Conservation (phyloP, 2,113 vertebrate species). For the Cavia aperea region DNA sequence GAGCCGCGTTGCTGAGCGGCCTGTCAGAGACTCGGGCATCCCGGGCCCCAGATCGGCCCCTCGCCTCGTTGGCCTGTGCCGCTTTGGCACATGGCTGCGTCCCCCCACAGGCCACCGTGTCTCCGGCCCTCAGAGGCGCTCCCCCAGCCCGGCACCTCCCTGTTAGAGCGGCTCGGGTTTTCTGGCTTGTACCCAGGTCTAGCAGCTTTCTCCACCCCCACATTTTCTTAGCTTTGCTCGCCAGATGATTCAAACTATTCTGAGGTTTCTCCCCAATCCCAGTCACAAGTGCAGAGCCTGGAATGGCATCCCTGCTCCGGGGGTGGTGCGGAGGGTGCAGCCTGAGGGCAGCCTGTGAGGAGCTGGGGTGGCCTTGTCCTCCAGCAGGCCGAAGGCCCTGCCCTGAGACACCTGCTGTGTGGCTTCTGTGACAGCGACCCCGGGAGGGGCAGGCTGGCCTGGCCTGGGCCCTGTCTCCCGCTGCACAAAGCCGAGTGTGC, state of each 20-base stretch:
- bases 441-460: not conserved
- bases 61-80: not conserved
- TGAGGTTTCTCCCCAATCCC: not conserved
- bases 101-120: not conserved
- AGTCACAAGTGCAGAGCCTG: not conserved
- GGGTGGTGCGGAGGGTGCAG: too few species aligned
- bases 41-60: rapidly evolving
- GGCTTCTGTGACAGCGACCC: not conserved
- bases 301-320: rapidly evolving
- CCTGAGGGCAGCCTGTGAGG: not conserved
- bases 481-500: too few species aligned
- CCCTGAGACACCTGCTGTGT: rapidly evolving
- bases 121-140: rapidly evolving
- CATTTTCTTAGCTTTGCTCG: not conserved
- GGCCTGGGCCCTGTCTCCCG: not conserved
- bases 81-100: not conserved
- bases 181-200: not conserved
- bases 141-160: not conserved
- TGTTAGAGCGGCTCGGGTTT: rapidly evolving
- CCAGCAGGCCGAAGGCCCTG: not conserved
- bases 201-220: not conserved
- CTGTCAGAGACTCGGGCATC: not conserved
- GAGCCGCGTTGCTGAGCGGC: too few species aligned
- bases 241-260: not conserved
- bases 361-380: too few species aligned